A percentile compares a stretch with the other conserved stretches of the same genome.
phyloP scores from a whole-genome alignment of 1,140 invertebrate genomes.

The Choristoneura fumiferana region DNA sequence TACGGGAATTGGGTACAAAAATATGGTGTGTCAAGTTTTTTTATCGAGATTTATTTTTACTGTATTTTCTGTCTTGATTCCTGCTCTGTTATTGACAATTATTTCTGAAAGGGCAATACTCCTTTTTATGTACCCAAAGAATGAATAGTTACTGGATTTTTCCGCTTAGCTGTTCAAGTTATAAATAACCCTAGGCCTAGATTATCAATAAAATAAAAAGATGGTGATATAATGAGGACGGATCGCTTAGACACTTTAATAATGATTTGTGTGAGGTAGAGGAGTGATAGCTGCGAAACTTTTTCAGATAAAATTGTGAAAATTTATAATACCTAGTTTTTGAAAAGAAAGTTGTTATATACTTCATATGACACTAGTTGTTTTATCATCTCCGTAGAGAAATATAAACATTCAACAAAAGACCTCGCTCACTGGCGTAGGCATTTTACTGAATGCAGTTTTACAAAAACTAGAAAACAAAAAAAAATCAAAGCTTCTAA shows the following conservation, averaged over 20 bases:
- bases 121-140: slow-evolving; percentile 3
- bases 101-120: no score
- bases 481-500: no score
- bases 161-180: not conserved
- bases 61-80: no score
- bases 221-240: not conserved
- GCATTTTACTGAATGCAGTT: no score
- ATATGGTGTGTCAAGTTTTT: no score
- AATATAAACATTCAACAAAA: no score
- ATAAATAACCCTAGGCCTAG: not conserved
- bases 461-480: no score
- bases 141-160: slow-evolving; percentile 5
- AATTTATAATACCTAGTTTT: not conserved
- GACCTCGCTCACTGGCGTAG: no score
- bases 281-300: not conserved
- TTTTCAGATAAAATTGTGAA: no score
- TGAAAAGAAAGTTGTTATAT: not conserved
- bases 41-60: no score
- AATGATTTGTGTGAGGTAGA: not conserved
- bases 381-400: slow-evolving; percentile 11
- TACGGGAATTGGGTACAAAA: not conserved
- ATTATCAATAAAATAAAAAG: slow-evolving; percentile 1
- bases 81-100: no score
- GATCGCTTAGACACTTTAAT: slow-evolving; percentile 7
- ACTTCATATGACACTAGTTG: slow-evolving; percentile 6